Evolutionary conservation across 2,888 invertebrate species (phyloP).

Genomic region (Diaprepes abbreviatus): DNA sequence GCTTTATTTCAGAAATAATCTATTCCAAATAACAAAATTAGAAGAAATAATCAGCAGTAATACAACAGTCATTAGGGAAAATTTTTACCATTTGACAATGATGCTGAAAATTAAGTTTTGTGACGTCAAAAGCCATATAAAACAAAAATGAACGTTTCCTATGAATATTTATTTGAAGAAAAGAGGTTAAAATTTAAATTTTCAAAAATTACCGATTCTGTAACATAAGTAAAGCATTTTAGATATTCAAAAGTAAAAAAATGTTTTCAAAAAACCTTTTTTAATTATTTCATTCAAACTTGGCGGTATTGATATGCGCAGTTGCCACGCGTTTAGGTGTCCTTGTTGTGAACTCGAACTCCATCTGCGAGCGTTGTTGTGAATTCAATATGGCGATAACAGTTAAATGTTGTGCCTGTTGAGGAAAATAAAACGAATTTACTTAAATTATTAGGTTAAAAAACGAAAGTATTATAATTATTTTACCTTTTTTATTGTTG

Average conservation of each 20-base stretch:
- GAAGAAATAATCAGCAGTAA: too few species aligned
- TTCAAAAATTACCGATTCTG: too few species aligned
- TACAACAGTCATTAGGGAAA: too few species aligned
- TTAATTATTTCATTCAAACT: constrained; percentile 56
- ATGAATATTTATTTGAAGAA: too few species aligned
- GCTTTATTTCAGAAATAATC: too few species aligned
- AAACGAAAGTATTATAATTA: constrained; percentile 38
- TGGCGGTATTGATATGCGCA: constrained; percentile 59
- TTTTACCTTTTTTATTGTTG: constrained; percentile 42
- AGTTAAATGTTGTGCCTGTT: constrained; percentile 74
- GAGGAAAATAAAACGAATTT: constrained; percentile 60
- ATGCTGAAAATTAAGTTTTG: neutral
- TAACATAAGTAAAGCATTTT: neutral
- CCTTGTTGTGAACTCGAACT: constrained; percentile 66
- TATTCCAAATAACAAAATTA: too few species aligned
- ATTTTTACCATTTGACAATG: neutral
- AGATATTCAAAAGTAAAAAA: neutral
- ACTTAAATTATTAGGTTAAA: constrained; percentile 33
- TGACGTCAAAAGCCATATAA: neutral
- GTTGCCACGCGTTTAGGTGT: constrained; percentile 66
- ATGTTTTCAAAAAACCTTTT: neutral
- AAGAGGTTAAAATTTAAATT: neutral
- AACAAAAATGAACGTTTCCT: neutral
- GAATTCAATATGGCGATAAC: constrained; percentile 76
- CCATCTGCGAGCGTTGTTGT: constrained; percentile 74